Percentiles rank a stretch among this genome's conserved stretches.
phyloP scores from a whole-genome alignment of 2,113 vertebrate species.

The Pao palembangensis region DNA sequence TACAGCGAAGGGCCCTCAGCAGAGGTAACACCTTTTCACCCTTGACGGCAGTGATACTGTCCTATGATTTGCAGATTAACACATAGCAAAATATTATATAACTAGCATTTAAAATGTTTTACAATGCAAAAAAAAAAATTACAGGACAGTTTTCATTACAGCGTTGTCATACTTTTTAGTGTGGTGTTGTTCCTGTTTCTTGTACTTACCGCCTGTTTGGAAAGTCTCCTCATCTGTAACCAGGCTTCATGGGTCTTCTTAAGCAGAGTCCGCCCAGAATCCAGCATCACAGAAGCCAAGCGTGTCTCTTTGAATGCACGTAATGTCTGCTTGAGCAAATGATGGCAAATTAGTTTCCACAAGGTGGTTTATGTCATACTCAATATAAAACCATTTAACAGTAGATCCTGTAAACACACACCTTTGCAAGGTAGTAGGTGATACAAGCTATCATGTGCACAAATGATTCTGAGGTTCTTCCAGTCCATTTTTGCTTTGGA shows the following conservation, averaged over 20 bases:
- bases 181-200: background rate
- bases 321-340: conserved; percentile 71
- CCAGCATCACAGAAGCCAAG: conserved; percentile 77
- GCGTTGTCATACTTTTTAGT: too few relatives aligned
- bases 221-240: conserved; percentile 16
- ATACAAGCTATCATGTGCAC: conserved; percentile 91
- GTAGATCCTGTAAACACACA: conserved; percentile 46
- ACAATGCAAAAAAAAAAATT: too few relatives aligned
- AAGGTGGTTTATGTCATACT: background rate
- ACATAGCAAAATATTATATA: background rate
- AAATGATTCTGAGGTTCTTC: conserved; percentile 74
- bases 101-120: background rate
- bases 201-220: conserved; percentile 19
- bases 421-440: conserved; percentile 86
- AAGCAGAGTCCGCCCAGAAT: conserved; percentile 81
- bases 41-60: conserved; percentile 5
- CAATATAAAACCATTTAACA: background rate
- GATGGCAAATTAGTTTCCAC: background rate
- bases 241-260: conserved; percentile 56
- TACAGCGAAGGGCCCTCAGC: conserved; percentile 74
- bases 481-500: conserved; percentile 70
- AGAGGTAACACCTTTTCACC: conserved; percentile 72
- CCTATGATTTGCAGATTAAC: conserved; percentile 6
- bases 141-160: too few relatives aligned
- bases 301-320: conserved; percentile 75